A percentile compares a stretch with the other conserved stretches of the same genome.
phyloP scores from a whole-genome alignment of 1,140 invertebrate species.

The Trichonephila inaurata region DNA sequence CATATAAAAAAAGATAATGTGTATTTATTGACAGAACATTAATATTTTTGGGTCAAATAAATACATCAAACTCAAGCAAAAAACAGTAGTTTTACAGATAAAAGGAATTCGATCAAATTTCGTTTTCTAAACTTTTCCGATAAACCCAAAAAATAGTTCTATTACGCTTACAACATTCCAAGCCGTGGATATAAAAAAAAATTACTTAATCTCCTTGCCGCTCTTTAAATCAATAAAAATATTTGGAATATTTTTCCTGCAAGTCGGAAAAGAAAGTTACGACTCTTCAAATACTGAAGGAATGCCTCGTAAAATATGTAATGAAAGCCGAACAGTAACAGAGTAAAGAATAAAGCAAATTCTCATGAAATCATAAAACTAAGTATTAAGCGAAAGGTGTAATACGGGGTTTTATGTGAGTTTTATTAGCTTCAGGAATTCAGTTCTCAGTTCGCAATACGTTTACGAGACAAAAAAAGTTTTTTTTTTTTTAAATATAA shows the following conservation, averaged over 20 bases:
- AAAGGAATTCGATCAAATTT: too few relatives aligned
- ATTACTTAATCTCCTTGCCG: background rate
- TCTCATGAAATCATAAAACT: constrained; percentile 16
- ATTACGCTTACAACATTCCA: background rate
- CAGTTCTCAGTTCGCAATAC: background rate
- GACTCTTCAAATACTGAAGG: background rate
- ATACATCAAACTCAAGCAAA: too few relatives aligned
- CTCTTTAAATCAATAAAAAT: constrained; percentile 13
- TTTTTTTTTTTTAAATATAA: too few relatives aligned
- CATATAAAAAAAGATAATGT: too few relatives aligned
- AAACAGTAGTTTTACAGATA: too few relatives aligned
- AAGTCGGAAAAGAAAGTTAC: background rate
- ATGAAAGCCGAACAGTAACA: background rate
- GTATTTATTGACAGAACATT: too few relatives aligned
- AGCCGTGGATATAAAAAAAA: background rate
- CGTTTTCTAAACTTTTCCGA: background rate
- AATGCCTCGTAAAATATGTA: constrained; percentile 36
- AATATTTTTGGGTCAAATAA: too few relatives aligned
- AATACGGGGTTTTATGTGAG: background rate
- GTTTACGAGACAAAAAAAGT: background rate
- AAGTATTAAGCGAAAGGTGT: background rate
- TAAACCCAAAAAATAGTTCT: background rate
- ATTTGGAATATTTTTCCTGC: background rate
- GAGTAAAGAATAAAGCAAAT: background rate
- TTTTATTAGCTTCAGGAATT: constrained; percentile 1